Percentiles rank a stretch among this genome's conserved stretches.
Evolutionary conservation across 23 tunicate species (phyloP).

Genomic region (Ascidia mentula): DNA sequence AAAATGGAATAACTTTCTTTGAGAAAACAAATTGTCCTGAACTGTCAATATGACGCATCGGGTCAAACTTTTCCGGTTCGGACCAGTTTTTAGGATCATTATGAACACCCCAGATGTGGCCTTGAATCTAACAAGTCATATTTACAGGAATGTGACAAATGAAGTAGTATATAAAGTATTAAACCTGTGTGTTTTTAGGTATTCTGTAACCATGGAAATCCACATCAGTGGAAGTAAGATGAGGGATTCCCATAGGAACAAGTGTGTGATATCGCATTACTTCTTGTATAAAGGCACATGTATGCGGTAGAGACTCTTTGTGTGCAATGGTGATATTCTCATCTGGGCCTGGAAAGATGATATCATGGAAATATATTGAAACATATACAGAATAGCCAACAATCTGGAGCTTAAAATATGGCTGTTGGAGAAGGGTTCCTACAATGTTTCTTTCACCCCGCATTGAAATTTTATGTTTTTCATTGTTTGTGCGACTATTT

Average conservation of each 20-base stretch:
- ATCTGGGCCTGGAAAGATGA: neutral
- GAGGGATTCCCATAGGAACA: neutral
- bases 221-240: neutral
- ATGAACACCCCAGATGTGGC: neutral
- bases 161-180: no score
- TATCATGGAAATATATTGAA: no score
- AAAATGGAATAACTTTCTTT: neutral
- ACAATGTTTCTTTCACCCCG: no score
- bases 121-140: neutral
- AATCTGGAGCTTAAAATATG: no score
- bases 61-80: neutral
- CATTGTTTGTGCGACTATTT: no score
- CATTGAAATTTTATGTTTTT: no score
- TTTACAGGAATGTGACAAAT: no score
- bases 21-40: neutral
- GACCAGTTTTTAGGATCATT: neutral
- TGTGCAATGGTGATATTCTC: neutral
- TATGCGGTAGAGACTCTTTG: neutral
- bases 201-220: neutral
- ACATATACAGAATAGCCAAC: no score
- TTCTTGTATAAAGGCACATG: neutral
- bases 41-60: neutral
- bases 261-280: neutral
- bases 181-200: neutral
- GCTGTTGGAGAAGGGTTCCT: no score